phyloP scores from a whole-genome alignment of 2,113 vertebrate genomes.

The Echinops telfairi region DNA sequence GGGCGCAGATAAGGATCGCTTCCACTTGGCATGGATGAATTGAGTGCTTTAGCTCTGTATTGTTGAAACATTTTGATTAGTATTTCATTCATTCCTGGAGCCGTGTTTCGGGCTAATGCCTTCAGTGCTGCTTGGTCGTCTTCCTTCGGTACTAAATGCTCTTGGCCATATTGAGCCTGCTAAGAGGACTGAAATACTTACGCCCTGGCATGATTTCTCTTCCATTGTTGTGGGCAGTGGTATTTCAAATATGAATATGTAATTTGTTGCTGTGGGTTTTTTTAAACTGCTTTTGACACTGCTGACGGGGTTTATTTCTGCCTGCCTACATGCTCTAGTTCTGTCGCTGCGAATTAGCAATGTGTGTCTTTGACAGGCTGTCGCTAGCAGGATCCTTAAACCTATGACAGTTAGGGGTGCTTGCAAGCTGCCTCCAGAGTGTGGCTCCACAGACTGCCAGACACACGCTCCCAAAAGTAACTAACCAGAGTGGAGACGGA shows the following conservation, averaged over 20 bases:
- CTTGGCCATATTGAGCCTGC: background rate
- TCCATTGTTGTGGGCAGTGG: background rate
- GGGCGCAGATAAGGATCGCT: too few species aligned
- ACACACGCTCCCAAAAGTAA: background rate
- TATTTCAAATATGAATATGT: background rate
- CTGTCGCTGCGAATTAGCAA: slow-evolving; percentile 65
- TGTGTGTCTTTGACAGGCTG: slow-evolving; percentile 19
- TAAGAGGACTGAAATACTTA: background rate
- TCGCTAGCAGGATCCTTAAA: slow-evolving; percentile 46
- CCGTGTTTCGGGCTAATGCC: too few species aligned
- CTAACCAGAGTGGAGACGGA: slow-evolving; percentile 1
- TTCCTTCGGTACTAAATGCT: too few species aligned
- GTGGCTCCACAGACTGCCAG: background rate
- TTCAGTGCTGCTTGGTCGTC: too few species aligned
- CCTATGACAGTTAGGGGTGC: slow-evolving; percentile 18
- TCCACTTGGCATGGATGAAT: too few species aligned
- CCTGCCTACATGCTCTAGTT: slow-evolving; percentile 60
- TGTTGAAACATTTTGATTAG: too few species aligned
- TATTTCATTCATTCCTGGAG: too few species aligned
- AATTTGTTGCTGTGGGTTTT: slow-evolving; percentile 1
- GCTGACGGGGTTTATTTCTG: slow-evolving; percentile 67
- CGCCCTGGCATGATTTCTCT: background rate
- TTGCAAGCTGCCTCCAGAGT: background rate
- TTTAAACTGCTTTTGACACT: slow-evolving; percentile 50
- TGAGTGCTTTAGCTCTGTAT: too few species aligned